A percentile compares a stretch with the other conserved stretches of the same genome.
phyloP scores from a whole-genome alignment of 2,113 vertebrate species.

The Merops nubicus region DNA sequence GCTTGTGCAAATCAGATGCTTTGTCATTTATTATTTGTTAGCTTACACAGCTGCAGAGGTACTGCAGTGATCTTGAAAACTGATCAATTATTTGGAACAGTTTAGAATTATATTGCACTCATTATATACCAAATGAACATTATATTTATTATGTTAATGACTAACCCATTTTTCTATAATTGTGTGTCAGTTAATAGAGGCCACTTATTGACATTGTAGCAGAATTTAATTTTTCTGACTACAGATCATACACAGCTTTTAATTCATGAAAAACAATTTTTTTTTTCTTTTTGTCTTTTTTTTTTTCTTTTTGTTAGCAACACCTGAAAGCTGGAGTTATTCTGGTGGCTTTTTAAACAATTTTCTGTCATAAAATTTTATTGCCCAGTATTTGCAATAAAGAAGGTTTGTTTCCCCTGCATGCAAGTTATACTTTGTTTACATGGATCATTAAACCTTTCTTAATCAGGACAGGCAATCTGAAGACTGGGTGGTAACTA shows the following conservation, averaged over 20 bases:
- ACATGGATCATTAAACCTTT: background rate
- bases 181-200: background rate
- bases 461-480: background rate
- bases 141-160: background rate
- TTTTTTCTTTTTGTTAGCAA: too few relatives aligned
- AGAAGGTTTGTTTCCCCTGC: background rate
- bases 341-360: background rate
- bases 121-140: background rate
- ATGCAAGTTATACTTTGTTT: background rate
- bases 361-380: background rate
- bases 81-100: background rate
- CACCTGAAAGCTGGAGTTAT: background rate
- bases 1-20: background rate
- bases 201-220: background rate
- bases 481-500: background rate
- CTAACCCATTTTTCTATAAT: background rate
- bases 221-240: background rate
- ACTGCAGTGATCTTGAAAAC: background rate
- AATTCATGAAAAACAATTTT: background rate
- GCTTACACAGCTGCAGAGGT: background rate
- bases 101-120: background rate
- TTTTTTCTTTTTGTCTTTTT: too few relatives aligned
- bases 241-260: background rate
- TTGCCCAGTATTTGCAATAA: background rate
- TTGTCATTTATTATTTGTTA: background rate